Conservation (phyloP, 2,888 invertebrate species). For the Dicyrtoma fusca region DNA sequence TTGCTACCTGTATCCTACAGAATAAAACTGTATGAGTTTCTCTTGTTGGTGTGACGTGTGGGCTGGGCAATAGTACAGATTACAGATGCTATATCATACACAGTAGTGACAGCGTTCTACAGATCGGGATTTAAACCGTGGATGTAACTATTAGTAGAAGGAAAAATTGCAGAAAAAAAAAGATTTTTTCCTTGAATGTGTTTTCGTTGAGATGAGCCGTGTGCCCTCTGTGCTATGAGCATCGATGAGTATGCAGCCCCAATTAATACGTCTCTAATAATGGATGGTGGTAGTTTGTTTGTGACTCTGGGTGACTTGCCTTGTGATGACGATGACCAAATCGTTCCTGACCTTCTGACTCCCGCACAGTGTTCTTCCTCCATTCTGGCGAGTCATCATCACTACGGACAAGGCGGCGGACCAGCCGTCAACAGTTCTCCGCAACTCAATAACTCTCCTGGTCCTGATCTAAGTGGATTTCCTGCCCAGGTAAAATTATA, state of each 20-base stretch:
- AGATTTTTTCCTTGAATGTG: not conserved
- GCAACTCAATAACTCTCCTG: conserved; percentile 17
- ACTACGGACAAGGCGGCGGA: conserved; percentile 44
- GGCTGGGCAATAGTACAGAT: too few species aligned
- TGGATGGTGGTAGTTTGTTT: conserved; percentile 47
- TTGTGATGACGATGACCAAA: conserved; percentile 46
- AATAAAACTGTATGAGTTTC: too few species aligned
- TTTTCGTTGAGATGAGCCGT: conserved; percentile 3
- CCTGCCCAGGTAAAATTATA: conserved; percentile 26
- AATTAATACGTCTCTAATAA: conserved; percentile 36
- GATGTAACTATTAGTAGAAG: not conserved
- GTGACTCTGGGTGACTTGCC: conserved; percentile 37
- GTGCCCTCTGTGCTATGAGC: conserved; percentile 41
- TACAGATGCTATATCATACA: too few species aligned
- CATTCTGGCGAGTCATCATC: conserved; percentile 56
- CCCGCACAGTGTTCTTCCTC: conserved; percentile 39
- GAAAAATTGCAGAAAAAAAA: conserved; percentile 3
- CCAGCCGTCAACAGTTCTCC: conserved; percentile 41
- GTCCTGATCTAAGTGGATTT: conserved; percentile 28
- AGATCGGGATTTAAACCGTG: too few species aligned
- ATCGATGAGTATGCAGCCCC: conserved; percentile 39
- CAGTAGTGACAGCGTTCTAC: too few species aligned
- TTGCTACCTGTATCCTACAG: too few species aligned
- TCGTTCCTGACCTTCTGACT: conserved; percentile 56
- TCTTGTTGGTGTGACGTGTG: too few species aligned